Base-by-base conservation (phyloP, 2,797 vertebrate genomes). In the Cirrhinus molitorella region DNA sequence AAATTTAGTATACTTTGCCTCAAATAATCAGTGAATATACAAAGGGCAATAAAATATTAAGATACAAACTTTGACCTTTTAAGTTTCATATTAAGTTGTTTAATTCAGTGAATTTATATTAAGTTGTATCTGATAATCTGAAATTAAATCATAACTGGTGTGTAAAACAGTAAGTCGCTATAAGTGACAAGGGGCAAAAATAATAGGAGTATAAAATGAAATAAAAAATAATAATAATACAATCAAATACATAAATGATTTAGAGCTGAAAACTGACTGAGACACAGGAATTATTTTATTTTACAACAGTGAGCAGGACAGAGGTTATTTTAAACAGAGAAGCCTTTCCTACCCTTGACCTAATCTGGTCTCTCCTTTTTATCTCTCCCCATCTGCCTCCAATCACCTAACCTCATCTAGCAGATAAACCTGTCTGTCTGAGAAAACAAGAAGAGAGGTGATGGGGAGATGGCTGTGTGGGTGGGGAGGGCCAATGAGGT, bases 371-470 rank as follows among this genome's bases (percentile, higher is more conserved):
- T 81, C 61, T 76, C 59, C 34, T 63, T 61, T 80, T 83, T 85
- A 83, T 87, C 80, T 87, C 72, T 49, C 37, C 71, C 34, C 68
- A 88, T 88, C 87, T 85, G 75, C 59, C 80, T 71, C 76, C 63
- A 72, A 65, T 59, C 85, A 75, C 76, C 83, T 43, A 55, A 83
- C 85, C 87, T 88, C 81, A 81, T 74, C 83, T 82, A 66, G 5
- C 73, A 87, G 87, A 88, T 88, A 87, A 85, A 83, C 51, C 83
- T 68, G 80, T 71, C 79, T 47, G 53, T 43, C 80, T 81, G 80
- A 86, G 85, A 83, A 85, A 77, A 75, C 21, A 14, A 79, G 75
- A 84, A 83, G 3, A 55, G 37, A 51, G 23, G 47, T n/a, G 28
- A 49, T 34, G 13, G 31, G 5, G n/a, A 14, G 11, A 5, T 4